A percentile compares a stretch with the other conserved stretches of the same genome.
Evolutionary conservation across 92 coral and sea anemone genomes (phyloP).

Genomic region (Palythoa grandis): DNA sequence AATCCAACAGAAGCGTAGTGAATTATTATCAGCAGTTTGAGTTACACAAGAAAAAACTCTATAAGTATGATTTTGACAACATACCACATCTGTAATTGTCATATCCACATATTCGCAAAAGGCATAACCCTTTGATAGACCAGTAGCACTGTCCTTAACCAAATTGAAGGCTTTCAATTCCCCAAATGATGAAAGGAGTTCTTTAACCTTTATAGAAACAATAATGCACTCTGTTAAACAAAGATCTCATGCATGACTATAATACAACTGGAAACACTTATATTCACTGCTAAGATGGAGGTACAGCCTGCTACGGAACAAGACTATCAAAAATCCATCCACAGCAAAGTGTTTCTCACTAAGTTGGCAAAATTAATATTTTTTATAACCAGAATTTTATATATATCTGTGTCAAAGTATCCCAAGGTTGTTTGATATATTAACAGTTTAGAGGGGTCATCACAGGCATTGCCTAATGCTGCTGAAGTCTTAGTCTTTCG

Average conservation of each 20-base stretch:
- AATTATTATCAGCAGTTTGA: neutral
- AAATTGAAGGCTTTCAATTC: constrained; percentile 95
- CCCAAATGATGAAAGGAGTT: constrained; percentile 93
- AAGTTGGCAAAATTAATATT: no score
- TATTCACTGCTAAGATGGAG: neutral
- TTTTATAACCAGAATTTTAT: no score
- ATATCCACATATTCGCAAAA: constrained; percentile 98
- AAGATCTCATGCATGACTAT: neutral
- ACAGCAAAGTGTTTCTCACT: neutral
- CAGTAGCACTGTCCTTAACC: constrained; percentile 98
- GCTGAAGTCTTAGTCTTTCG: neutral
- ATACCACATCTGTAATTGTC: constrained; percentile 88
- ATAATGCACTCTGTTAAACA: neutral
- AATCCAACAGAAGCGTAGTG: no score
- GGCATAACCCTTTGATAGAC: constrained; percentile 96
- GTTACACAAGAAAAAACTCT: neutral
- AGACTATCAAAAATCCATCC: neutral
- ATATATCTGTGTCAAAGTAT: no score
- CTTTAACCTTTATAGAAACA: constrained; percentile 76
- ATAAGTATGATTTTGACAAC: constrained; percentile 2
- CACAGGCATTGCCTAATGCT: neutral
- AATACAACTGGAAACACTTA: neutral
- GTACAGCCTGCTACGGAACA: neutral
- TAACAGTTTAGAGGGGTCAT: neutral
- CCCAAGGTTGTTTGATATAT: neutral